A percentile compares a stretch with the other conserved stretches of the same genome.
phyloP scores from a whole-genome alignment of 1,140 invertebrate species.

The Pogonognathellus flavescens region DNA sequence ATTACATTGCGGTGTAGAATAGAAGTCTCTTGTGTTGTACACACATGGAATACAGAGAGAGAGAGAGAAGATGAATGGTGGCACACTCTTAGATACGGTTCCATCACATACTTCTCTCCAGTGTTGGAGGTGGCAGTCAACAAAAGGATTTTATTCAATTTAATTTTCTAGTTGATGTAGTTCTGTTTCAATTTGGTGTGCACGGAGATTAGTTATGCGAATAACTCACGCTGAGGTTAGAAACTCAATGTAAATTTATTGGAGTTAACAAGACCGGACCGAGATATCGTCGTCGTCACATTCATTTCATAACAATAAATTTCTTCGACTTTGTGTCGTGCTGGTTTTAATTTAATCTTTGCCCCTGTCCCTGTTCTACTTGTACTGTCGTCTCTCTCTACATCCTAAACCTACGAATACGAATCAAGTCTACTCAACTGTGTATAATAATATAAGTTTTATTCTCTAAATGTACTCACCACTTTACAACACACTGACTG shows the following conservation, averaged over 20 bases:
- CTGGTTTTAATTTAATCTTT: slow-evolving; percentile 49
- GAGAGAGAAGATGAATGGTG: not conserved
- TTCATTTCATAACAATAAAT: slow-evolving; percentile 51
- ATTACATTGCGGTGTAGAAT: no score
- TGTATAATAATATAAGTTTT: not conserved
- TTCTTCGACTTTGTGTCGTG: slow-evolving; percentile 49
- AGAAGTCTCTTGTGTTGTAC: not conserved
- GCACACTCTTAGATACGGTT: not conserved
- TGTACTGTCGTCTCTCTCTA: not conserved
- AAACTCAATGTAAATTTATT: slow-evolving; percentile 51
- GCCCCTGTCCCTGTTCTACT: slow-evolving; percentile 13
- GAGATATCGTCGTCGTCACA: slow-evolving; percentile 49
- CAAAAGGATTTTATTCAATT: slow-evolving; percentile 49
- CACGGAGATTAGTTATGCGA: slow-evolving; percentile 41
- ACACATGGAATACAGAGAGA: not conserved
- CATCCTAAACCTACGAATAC: not conserved
- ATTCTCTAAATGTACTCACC: slow-evolving; percentile 7
- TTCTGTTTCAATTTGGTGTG: slow-evolving; percentile 50
- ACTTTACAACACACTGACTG: not conserved
- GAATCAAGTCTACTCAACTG: not conserved
- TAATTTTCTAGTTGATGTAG: slow-evolving; percentile 49
- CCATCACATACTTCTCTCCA: not conserved
- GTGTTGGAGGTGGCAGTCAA: slow-evolving; percentile 23
- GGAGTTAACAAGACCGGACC: slow-evolving; percentile 28
- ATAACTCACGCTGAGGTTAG: slow-evolving; percentile 37